phyloP scores from a whole-genome alignment of 2,888 invertebrate genomes.

The Tachystola acroxantha region DNA sequence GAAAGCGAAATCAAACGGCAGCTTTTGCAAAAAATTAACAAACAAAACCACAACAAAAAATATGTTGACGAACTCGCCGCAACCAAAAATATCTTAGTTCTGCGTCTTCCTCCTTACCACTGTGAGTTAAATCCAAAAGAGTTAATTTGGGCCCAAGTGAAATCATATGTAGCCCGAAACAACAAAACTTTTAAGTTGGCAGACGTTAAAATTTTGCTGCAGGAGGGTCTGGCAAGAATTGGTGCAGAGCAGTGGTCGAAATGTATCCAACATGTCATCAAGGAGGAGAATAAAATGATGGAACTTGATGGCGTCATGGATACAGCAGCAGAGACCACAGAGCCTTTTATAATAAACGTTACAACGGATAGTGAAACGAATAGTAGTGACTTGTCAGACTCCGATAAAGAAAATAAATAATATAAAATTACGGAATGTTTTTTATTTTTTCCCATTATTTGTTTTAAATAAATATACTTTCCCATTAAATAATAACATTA shows the following conservation, averaged over 20 bases:
- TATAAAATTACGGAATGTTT: no score
- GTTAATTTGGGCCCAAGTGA: conserved; percentile 12
- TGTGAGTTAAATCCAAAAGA: conserved; percentile 14
- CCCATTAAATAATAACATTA: no score
- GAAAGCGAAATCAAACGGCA: conserved; percentile 7
- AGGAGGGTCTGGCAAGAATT: background rate
- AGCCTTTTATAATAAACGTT: background rate
- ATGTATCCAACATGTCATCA: background rate
- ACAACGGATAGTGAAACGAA: no score
- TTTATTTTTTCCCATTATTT: no score
- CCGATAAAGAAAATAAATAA: no score
- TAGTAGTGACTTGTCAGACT: background rate
- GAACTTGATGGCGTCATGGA: background rate
- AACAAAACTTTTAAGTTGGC: conserved; percentile 8
- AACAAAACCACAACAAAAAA: background rate
- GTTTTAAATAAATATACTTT: no score
- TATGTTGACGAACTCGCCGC: conserved; percentile 4
- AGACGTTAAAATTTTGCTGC: background rate
- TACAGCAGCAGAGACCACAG: background rate
- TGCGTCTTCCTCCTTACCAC: conserved; percentile 12
- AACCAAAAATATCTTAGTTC: background rate
- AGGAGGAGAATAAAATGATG: conserved; percentile 2
- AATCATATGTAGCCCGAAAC: conserved; percentile 1
- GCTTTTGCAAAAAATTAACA: background rate
- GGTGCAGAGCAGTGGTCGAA: background rate